These are phyloP conservation scores for Melanotaenia parkinsoni DNA, from an alignment of 2,797 vertebrate species.

Conservation along the genomic window DNA sequence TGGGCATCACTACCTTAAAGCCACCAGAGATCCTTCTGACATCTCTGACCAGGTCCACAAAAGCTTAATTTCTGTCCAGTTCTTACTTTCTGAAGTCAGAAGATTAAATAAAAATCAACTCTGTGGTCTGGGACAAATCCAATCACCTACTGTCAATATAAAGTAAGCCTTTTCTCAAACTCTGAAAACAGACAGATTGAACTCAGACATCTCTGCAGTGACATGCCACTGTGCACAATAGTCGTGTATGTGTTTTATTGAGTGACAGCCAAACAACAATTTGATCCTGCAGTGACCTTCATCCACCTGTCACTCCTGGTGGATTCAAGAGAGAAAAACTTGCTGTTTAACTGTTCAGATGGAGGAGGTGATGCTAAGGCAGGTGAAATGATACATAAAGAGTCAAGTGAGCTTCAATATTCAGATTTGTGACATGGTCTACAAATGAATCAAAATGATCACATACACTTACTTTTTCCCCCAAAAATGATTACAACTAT, in stretches of 20 bases:
- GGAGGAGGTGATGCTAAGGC: no score
- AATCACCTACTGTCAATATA: slow-evolving; percentile 57
- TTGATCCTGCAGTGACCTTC: slow-evolving; percentile 42
- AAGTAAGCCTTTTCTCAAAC: slow-evolving; percentile 44
- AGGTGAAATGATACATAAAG: no score
- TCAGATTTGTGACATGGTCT: no score
- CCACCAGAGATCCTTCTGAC: slow-evolving; percentile 33
- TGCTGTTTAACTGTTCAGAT: slow-evolving; percentile 18
- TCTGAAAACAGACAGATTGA: slow-evolving; percentile 38
- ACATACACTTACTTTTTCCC: no score
- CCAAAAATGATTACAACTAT: no score
- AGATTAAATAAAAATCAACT: slow-evolving; percentile 46
- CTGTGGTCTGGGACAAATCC: slow-evolving; percentile 33
- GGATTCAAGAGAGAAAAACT: slow-evolving; percentile 33
- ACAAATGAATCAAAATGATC: no score
- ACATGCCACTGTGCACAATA: slow-evolving; percentile 1
- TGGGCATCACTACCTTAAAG: slow-evolving; percentile 16
- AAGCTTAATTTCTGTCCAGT: slow-evolving; percentile 34
- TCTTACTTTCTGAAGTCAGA: slow-evolving; percentile 40
- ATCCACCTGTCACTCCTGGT: slow-evolving; percentile 29
- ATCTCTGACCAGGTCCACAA: slow-evolving; percentile 38
- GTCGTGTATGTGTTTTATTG: slow-evolving; percentile 11
- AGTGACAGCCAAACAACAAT: slow-evolving; percentile 33
- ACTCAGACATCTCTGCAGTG: slow-evolving; percentile 29
- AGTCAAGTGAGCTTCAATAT: no score